These are phyloP conservation scores for Drosophila emarginata DNA, from an alignment of 2,888 invertebrate species.

Conservation along the genomic window DNA sequence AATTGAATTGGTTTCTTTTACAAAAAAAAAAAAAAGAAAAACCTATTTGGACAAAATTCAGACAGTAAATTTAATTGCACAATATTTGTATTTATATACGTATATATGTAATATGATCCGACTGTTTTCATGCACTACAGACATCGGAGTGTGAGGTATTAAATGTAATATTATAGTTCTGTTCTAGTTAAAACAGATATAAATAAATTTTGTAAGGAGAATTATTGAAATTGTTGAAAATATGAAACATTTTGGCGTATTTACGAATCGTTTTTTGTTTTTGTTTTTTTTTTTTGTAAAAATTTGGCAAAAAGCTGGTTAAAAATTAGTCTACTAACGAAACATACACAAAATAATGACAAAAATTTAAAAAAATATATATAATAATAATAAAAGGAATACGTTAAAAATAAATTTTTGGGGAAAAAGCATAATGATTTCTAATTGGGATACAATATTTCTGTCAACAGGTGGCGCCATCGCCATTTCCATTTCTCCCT, in stretches of 20 bases:
- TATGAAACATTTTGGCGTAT: not conserved
- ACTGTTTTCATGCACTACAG: not conserved
- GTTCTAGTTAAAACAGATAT: not conserved
- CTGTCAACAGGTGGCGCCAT: slow-evolving; percentile 76
- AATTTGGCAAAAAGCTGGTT: slow-evolving; percentile 75
- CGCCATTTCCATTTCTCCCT: slow-evolving; percentile 33
- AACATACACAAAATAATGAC: slow-evolving; percentile 48
- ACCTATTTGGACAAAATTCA: too few relatives aligned
- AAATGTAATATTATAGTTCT: not conserved
- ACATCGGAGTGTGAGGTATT: not conserved
- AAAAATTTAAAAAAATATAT: slow-evolving; percentile 34
- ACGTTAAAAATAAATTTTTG: slow-evolving; percentile 1
- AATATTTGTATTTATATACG: too few relatives aligned
- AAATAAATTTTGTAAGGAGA: not conserved
- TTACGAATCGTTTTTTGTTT: not conserved
- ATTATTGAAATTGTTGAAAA: not conserved
- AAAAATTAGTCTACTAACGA: slow-evolving; percentile 72
- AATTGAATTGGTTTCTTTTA: too few relatives aligned
- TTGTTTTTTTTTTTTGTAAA: slow-evolving; percentile 39
- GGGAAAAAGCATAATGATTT: slow-evolving; percentile 36
- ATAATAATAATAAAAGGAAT: slow-evolving; percentile 21
- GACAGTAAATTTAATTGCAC: too few relatives aligned
- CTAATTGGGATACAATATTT: slow-evolving; percentile 41
- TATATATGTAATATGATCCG: too few relatives aligned
- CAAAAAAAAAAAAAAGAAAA: too few relatives aligned